Evolutionary conservation across 2,797 vertebrate genomes (phyloP).

Genomic region (Tympanoctomys barrerae): DNA sequence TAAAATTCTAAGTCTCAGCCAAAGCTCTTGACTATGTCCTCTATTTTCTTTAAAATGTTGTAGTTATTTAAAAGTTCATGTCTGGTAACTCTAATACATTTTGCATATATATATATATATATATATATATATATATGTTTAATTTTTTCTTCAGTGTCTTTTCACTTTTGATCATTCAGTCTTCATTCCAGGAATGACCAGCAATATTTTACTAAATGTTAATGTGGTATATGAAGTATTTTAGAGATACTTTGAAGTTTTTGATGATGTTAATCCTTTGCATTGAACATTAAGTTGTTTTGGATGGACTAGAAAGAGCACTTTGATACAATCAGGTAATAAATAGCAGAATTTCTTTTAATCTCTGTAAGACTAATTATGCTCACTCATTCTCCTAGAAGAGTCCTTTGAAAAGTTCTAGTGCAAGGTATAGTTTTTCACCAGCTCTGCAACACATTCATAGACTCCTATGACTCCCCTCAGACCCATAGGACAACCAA

Average conservation of each 20-base stretch:
- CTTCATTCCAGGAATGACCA: not conserved
- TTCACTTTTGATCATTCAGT: not conserved
- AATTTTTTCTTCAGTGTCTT: not conserved
- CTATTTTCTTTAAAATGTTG: slow-evolving; percentile 37
- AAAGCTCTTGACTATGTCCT: not conserved
- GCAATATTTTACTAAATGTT: slow-evolving; percentile 14
- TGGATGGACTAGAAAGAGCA: not conserved
- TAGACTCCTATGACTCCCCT: not conserved
- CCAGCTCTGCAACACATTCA: not conserved
- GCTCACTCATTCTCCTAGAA: not conserved
- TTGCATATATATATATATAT: not conserved
- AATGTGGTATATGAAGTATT: not conserved
- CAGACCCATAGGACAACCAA: not conserved
- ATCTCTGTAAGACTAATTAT: not conserved
- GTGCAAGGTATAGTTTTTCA: not conserved
- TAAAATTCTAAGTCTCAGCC: not conserved
- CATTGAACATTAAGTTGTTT: not conserved
- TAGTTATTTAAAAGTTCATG: slow-evolving; percentile 42
- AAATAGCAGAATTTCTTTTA: slow-evolving; percentile 23
- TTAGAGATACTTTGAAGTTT: not conserved
- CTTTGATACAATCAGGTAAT: not conserved
- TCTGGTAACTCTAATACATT: slow-evolving; percentile 1
- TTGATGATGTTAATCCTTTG: not conserved
- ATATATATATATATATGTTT: not conserved
- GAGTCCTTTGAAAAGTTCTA: not conserved